phyloP scores from a whole-genome alignment of 2,113 vertebrate species.

The Datnioides undecimradiatus region DNA sequence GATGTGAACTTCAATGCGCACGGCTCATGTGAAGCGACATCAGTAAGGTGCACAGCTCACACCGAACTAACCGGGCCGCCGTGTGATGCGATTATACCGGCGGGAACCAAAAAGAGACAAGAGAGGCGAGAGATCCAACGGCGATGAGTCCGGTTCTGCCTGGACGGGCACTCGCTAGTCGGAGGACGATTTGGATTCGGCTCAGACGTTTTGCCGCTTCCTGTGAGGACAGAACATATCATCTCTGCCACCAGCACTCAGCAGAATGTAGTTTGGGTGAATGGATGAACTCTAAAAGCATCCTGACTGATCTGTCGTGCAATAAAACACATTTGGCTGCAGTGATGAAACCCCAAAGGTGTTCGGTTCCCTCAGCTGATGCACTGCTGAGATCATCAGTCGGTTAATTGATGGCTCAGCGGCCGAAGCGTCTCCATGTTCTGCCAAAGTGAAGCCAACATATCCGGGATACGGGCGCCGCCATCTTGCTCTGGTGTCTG shows the following conservation, averaged over 20 bases:
- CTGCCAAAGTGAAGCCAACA: no score
- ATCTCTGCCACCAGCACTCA: background rate
- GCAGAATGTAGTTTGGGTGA: no score
- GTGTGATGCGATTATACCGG: conserved; percentile 38
- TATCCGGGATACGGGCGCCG: no score
- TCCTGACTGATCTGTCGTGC: background rate
- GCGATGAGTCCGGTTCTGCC: background rate
- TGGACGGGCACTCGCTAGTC: background rate
- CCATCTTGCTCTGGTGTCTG: no score
- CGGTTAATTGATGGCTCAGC: no score
- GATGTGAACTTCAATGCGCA: conserved; percentile 44
- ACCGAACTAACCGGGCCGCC: background rate
- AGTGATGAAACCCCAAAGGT: background rate
- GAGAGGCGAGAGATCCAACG: conserved; percentile 18
- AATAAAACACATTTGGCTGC: no score
- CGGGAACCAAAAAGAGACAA: conserved; percentile 7
- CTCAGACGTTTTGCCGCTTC: conserved; percentile 1
- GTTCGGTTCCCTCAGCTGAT: background rate
- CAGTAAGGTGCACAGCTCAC: conserved; percentile 11
- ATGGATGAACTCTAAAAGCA: background rate
- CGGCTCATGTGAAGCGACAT: conserved; percentile 36
- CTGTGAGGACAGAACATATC: background rate
- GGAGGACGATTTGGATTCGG: background rate
- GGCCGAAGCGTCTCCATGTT: no score
- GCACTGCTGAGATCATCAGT: no score